phyloP scores from a whole-genome alignment of 1,140 invertebrate genomes.

The Coelopa frigida region DNA sequence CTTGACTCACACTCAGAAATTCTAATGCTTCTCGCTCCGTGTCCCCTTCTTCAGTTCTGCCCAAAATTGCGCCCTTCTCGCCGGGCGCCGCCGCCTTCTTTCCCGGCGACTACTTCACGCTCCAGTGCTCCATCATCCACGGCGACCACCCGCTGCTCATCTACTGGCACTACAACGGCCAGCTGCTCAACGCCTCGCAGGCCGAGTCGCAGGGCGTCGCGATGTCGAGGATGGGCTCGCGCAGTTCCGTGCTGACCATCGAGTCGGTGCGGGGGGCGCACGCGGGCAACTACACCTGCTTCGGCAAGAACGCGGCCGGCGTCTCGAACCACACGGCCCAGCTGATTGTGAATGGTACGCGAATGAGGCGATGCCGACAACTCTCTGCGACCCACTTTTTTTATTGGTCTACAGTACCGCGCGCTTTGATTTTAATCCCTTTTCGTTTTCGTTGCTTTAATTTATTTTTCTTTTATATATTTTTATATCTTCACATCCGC shows the following conservation, averaged over 20 bases:
- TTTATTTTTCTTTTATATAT: conserved; percentile 15
- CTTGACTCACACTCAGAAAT: too few species aligned
- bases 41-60: conserved; percentile 48
- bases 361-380: background rate
- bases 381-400: background rate
- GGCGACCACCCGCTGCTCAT: conserved; percentile 72
- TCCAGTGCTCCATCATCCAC: conserved; percentile 64
- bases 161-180: conserved; percentile 63
- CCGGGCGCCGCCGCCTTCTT: conserved; percentile 53
- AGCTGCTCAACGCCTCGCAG: conserved; percentile 22
- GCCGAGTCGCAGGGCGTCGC: conserved; percentile 36
- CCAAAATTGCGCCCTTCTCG: conserved; percentile 58
- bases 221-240: conserved; percentile 50
- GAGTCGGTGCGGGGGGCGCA: conserved; percentile 61
- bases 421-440: background rate
- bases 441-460: conserved; percentile 8
- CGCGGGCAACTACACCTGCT: conserved; percentile 75
- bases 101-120: conserved; percentile 58
- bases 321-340: conserved; percentile 55
- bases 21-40: too few species aligned
- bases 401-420: background rate
- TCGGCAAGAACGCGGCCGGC: conserved; percentile 66
- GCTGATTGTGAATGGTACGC: conserved; percentile 64
- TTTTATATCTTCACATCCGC: background rate
- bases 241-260: conserved; percentile 64